These are phyloP conservation scores for Myotis pilosus DNA, from an alignment of 2,797 vertebrate genomes.

Conservation along the genomic window DNA sequence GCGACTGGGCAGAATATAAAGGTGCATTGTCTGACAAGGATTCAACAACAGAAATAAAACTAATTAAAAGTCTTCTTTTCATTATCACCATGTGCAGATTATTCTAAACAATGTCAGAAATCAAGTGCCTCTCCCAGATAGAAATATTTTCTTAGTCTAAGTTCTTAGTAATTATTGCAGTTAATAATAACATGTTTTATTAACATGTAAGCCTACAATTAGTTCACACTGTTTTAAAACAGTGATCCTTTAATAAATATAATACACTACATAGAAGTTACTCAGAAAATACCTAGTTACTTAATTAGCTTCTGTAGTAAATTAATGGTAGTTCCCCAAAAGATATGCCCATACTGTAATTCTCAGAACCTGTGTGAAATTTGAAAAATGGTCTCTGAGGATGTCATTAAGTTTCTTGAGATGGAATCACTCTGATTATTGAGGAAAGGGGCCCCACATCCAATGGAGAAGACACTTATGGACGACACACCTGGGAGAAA, in stretches of 20 bases:
- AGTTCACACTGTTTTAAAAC: background rate
- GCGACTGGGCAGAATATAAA: background rate
- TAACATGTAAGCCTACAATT: background rate
- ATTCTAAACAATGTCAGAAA: slow-evolving; percentile 15
- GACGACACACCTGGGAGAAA: background rate
- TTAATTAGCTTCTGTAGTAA: background rate
- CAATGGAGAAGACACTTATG: background rate
- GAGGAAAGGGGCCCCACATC: background rate
- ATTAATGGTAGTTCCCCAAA: background rate
- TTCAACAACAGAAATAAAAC: background rate
- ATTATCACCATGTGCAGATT: background rate
- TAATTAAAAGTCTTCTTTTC: background rate
- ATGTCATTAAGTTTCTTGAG: background rate
- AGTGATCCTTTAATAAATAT: background rate
- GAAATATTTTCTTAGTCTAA: background rate
- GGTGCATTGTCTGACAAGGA: background rate
- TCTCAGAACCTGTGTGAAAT: background rate
- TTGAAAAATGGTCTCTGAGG: background rate
- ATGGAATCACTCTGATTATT: background rate
- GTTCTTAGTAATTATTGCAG: background rate
- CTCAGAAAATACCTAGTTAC: background rate
- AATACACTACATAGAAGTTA: background rate
- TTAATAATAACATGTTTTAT: background rate
- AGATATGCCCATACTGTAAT: background rate
- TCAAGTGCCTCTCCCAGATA: background rate